Percentiles rank a stretch among this genome's conserved stretches.
Conservation (phyloP, 35 echinoderm and acorn worm genomes). For the Stichopus chloronotus region DNA sequence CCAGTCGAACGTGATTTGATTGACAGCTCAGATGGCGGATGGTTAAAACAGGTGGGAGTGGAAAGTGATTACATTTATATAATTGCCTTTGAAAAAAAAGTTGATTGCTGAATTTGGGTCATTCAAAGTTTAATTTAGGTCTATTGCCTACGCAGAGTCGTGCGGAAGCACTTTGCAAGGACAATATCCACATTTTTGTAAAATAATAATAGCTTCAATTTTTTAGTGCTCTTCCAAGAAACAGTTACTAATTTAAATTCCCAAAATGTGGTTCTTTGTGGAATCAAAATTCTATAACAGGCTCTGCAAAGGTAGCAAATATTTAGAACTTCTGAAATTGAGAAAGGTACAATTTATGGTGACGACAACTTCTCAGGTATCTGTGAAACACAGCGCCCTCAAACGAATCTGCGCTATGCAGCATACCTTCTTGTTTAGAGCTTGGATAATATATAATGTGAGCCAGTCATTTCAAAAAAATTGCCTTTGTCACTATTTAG, state of each 20-base stretch:
- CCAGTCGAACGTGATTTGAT: not conserved
- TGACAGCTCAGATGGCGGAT: not conserved
- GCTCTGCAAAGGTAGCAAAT: not conserved
- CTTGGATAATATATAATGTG: too few relatives aligned
- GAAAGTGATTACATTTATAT: not conserved
- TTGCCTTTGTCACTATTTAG: too few relatives aligned
- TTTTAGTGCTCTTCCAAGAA: not conserved
- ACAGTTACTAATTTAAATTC: not conserved
- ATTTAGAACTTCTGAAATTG: not conserved
- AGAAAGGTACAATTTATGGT: not conserved
- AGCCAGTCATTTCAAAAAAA: too few relatives aligned
- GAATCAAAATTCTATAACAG: not conserved
- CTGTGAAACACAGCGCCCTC: too few relatives aligned
- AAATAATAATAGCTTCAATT: not conserved
- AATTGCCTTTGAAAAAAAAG: not conserved
- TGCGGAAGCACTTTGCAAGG: not conserved
- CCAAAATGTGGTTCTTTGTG: not conserved
- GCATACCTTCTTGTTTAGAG: too few relatives aligned
- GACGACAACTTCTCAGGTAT: not conserved
- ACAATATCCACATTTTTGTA: conserved; percentile 9
- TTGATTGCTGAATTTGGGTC: not conserved
- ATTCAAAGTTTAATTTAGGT: conserved; percentile 17
- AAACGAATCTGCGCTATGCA: too few relatives aligned
- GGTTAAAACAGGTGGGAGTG: not conserved
- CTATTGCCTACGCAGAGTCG: conserved; percentile 5